These are phyloP conservation scores for Troglohyphantes excavatus DNA, from an alignment of 2,888 invertebrate genomes.

Conservation along the genomic window DNA sequence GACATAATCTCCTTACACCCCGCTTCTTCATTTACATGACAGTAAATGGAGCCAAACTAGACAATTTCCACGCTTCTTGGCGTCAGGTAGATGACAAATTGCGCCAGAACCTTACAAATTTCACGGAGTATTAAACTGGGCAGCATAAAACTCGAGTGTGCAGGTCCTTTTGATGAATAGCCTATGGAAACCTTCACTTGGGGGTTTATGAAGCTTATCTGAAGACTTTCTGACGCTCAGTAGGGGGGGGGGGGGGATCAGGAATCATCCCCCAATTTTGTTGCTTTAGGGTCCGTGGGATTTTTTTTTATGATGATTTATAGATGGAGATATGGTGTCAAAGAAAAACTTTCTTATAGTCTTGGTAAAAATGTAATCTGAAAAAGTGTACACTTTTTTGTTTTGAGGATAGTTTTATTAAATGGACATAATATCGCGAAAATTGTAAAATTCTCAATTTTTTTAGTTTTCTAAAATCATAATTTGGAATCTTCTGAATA, in stretches of 20 bases:
- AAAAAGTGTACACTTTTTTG: too few species aligned
- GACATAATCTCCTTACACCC: neutral
- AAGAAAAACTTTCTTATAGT: neutral
- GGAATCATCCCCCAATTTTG: conserved; percentile 3
- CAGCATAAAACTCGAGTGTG: neutral
- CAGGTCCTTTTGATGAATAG: conserved; percentile 4
- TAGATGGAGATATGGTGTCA: neutral
- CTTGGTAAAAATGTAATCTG: too few species aligned
- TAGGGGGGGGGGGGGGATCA: neutral
- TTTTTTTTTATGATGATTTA: conserved; percentile 9
- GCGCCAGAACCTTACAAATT: neutral
- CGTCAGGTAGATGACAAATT: conserved; percentile 35
- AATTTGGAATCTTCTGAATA: too few species aligned
- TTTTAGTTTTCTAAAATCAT: too few species aligned
- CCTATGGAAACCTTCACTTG: too few species aligned
- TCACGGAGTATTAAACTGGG: conserved; percentile 30
- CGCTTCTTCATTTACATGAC: conserved; percentile 32
- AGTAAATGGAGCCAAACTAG: conserved; percentile 23
- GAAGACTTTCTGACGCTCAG: neutral
- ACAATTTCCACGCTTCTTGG: conserved; percentile 31
- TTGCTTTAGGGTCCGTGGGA: neutral
- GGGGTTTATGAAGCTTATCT: conserved; percentile 10
- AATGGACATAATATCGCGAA: too few species aligned
- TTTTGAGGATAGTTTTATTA: too few species aligned
- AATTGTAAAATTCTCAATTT: too few species aligned